Percentiles rank a stretch among this genome's conserved stretches.
These are phyloP conservation scores for Netelia fuscicornis DNA, from an alignment of 2,888 invertebrate genomes.

Conservation along the genomic window DNA sequence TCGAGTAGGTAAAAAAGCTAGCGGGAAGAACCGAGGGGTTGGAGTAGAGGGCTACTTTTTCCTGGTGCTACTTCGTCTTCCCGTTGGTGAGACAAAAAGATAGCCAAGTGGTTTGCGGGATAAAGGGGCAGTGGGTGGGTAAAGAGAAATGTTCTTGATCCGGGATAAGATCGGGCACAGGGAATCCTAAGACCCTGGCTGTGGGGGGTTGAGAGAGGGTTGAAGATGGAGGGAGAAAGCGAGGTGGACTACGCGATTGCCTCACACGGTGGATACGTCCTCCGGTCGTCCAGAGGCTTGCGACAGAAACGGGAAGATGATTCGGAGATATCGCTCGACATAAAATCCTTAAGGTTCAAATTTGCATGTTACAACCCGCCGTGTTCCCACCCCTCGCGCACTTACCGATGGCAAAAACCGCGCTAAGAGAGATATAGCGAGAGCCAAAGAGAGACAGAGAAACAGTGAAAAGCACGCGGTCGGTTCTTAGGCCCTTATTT, in stretches of 20 bases:
- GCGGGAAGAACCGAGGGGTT: conserved; percentile 19
- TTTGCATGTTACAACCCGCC: conserved; percentile 84
- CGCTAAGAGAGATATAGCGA: conserved; percentile 3
- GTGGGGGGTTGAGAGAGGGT: neutral
- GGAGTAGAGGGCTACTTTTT: conserved; percentile 59
- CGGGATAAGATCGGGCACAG: conserved; percentile 80
- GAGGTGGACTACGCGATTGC: conserved; percentile 58
- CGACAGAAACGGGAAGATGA: conserved; percentile 79
- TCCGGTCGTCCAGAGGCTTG: conserved; percentile 61
- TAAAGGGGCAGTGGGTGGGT: conserved; percentile 58
- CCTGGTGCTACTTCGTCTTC: conserved; percentile 25
- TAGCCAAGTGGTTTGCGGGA: conserved; percentile 31
- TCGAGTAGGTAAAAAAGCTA: conserved; percentile 21
- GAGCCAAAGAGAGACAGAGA: neutral
- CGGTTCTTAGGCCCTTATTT: conserved; percentile 36
- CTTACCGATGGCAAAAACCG: conserved; percentile 28
- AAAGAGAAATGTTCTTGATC: conserved; percentile 76
- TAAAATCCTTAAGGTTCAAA: conserved; percentile 84
- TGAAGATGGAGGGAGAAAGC: neutral
- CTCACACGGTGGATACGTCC: conserved; percentile 56
- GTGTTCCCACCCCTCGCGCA: conserved; percentile 69
- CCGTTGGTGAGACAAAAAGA: conserved; percentile 57
- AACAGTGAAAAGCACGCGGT: neutral
- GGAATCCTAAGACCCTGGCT: conserved; percentile 72
- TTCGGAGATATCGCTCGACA: conserved; percentile 84